Base-by-base conservation (phyloP, 2,113 vertebrate genomes). In the Cinclus mexicanus region DNA sequence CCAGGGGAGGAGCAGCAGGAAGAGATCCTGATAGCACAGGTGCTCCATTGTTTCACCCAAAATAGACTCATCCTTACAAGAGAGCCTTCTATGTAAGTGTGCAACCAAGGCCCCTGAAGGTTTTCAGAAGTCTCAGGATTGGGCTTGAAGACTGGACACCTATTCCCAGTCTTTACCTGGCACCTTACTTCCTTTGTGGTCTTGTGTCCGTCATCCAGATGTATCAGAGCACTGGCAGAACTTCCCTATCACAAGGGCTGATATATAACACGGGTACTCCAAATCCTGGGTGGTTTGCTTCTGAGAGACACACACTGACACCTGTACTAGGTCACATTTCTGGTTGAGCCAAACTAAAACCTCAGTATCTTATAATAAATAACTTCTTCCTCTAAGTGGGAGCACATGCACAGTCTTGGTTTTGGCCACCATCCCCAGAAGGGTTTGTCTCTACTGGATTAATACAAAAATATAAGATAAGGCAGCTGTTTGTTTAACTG, bases 11-110 rank as follows among this genome's bases (percentile, higher is more conserved):
- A 24, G 12, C 2, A 68, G 70, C 17, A 79, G 75, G 18, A 90
- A 71, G 35, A 18, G 41, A 72, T 65, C 21, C 37, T 68, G 41
- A 5, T 3, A 41, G 26, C 33, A 61, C 21, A 76, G 52, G 12
- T 5, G 19, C 53, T 71, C 28, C 7, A 8, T 23, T 65, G 25
- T 68, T 60, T n/a, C 61, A 69, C 42, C 33, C 74, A 53, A 60
- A 93, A 71, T 8, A 39, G 47, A 35, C 19, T 41, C 47, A 65
- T 29, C n/a, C 23, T 76, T 65, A 25, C 46, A 33, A 3, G 19
- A 84, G 11, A 78, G 6, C 44, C 12, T 53, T 61, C 0, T 0
- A 24, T 35, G 1, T 7, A 28, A 59, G 9, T 1, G 2, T n/a
- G 20, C 31, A 64, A 3, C 21, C 64, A 52, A 50, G 25, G 14